Evolutionary conservation across 2,797 vertebrate genomes (phyloP).

Genomic region (Megaceryle alcyon): DNA sequence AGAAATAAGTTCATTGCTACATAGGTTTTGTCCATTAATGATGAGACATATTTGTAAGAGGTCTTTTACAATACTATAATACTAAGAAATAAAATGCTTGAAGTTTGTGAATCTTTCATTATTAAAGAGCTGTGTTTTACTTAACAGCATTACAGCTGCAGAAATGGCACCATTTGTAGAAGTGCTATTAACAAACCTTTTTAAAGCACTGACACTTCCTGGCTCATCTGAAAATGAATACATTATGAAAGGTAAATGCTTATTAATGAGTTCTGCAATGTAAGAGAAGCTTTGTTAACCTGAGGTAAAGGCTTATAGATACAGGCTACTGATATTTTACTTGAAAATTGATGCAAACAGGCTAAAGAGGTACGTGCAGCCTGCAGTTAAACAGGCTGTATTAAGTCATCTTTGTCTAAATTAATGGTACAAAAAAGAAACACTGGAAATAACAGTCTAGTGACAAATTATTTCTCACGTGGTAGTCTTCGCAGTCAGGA

Average conservation of each 20-base stretch:
- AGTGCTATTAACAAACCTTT: conserved; percentile 93
- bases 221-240: conserved; percentile 98
- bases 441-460: too few species aligned
- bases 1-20: background rate
- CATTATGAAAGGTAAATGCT: conserved; percentile 94
- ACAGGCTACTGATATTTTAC: background rate
- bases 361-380: background rate
- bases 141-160: conserved; percentile 87
- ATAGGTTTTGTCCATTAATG: background rate
- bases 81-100: background rate
- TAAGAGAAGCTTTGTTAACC: background rate
- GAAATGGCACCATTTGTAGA: conserved; percentile 94
- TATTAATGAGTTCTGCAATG: background rate
- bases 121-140: conserved; percentile 64
- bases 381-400: background rate
- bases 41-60: background rate
- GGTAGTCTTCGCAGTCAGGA: background rate
- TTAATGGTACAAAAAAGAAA: background rate
- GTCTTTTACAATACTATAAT: background rate
- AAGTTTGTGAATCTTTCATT: background rate
- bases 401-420: background rate
- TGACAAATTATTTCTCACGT: background rate
- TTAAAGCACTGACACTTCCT: conserved; percentile 92
- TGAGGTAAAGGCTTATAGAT: background rate
- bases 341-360: background rate